Evolutionary conservation across 2,797 vertebrate genomes (phyloP).

Genomic region (Pogonophryne albipinna): DNA sequence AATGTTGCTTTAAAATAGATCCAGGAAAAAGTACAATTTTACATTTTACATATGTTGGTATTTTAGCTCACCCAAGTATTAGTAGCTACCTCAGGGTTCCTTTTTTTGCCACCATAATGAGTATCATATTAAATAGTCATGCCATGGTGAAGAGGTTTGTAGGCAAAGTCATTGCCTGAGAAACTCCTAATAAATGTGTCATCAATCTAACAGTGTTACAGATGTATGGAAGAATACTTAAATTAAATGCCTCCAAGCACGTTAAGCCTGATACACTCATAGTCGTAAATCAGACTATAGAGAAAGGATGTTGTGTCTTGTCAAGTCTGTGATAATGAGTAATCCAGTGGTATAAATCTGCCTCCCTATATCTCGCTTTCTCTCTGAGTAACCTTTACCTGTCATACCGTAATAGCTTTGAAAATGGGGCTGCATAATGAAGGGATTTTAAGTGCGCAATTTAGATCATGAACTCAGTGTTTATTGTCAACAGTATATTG

Average conservation of each 20-base stretch:
- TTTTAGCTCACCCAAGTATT: not conserved
- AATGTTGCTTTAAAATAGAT: not conserved
- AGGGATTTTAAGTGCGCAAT: constrained; percentile 4
- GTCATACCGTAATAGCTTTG: constrained; percentile 24
- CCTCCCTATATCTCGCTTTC: constrained; percentile 3
- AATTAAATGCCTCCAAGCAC: not conserved
- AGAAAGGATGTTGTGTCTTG: constrained; percentile 25
- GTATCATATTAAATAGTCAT: not conserved
- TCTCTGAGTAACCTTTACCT: constrained; percentile 13
- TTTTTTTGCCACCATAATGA: no score
- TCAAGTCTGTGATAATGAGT: constrained; percentile 28
- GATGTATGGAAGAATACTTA: constrained; percentile 7
- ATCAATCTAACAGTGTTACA: not conserved
- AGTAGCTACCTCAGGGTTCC: not conserved
- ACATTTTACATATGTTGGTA: not conserved
- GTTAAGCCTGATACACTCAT: constrained; percentile 17
- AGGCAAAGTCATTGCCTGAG: not conserved
- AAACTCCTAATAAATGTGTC: constrained; percentile 31
- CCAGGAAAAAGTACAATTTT: not conserved
- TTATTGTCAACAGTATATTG: constrained; percentile 37
- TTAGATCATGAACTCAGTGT: constrained; percentile 19
- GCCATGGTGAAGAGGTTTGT: not conserved
- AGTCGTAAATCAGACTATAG: constrained; percentile 5
- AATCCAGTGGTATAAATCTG: constrained; percentile 28
- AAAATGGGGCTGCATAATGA: constrained; percentile 6